Conservation (phyloP, 2,797 vertebrate genomes). For the Rhynchotus rufescens region DNA sequence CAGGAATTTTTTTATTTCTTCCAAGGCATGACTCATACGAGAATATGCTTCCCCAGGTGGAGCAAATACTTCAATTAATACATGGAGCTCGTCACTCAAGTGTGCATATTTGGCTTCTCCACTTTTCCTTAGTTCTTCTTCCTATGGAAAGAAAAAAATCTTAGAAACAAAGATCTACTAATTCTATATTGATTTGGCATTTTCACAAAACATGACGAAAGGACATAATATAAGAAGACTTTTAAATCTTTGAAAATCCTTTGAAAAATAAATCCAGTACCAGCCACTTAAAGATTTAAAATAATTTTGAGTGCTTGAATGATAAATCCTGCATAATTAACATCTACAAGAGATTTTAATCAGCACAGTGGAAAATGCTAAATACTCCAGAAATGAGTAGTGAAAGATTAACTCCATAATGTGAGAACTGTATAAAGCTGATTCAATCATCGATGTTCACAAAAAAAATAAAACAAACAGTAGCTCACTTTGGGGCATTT, state of each 20-base stretch:
- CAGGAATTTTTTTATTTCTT: constrained; percentile 99
- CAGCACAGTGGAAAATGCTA: constrained; percentile 58
- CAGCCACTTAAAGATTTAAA: constrained; percentile 69
- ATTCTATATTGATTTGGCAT: constrained; percentile 70
- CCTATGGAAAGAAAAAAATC: constrained; percentile 83
- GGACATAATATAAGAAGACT: constrained; percentile 45
- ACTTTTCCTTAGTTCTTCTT: constrained; percentile 97
- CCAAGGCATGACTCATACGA: constrained; percentile 98
- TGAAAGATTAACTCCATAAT: constrained; percentile 37
- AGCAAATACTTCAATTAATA: constrained; percentile 99
- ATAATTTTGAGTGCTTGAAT: constrained; percentile 53
- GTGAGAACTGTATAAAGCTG: background rate
- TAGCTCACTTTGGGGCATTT: background rate
- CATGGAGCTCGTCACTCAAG: constrained; percentile 97
- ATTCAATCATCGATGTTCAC: background rate
- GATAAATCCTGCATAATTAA: constrained; percentile 62
- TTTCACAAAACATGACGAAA: constrained; percentile 60
- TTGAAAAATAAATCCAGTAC: constrained; percentile 55
- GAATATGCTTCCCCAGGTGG: constrained; percentile 98
- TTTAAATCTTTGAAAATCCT: constrained; percentile 52
- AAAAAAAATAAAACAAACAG: background rate
- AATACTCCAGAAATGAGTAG: constrained; percentile 19
- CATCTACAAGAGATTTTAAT: constrained; percentile 65
- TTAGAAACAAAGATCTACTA: constrained; percentile 64
- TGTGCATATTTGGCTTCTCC: constrained; percentile 97